Evolutionary conservation across 2,888 invertebrate species (phyloP), one percentile per base, ranked within the genome.

Genomic region (Eupithecia subumbrata): DNA sequence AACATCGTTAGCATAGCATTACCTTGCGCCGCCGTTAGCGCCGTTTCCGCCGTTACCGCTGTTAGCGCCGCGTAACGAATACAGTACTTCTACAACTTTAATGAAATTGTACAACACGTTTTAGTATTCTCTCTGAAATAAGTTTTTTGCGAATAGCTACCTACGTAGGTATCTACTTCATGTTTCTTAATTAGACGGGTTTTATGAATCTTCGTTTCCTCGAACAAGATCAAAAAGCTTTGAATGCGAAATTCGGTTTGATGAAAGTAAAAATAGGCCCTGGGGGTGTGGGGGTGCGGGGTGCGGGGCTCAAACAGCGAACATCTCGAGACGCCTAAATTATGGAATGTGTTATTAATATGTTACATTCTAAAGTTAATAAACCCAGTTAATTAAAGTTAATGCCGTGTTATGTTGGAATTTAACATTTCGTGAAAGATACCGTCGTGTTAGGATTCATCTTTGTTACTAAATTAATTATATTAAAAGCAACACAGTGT

Each of bases 1-100:
- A 83, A 81, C 80, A 80, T 79, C 78, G 82, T 80, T 81, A 79
- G 74, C 52, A 56, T 56, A 56, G 22, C 52, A 22, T 56, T 56
- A 56, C n/a, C n/a, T 11, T 11, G 48, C 78, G 52, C 63, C n/a
- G 75, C 78, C 69, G 67, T 64, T 64, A 64, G 18, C 64, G 40
- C 30, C 52, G 34, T n/a, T 30, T 2, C 14, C 78, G 60, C 63
- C 76, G 76, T 43, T 45, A 45, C 5, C 25, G 75, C 76, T 68
- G 67, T 67, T 66, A 66, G 30, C 66, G 43, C 22, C 56, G 37
- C 22, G 16, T 45, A 68, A 64, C 18, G 64, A 64, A 64, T 40
- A n/a, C 52, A 43, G 48, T 8, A 60, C 48, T 22, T 43, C 68
- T 68, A n/a, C 16, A 64, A 69, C 70, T 68, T 66, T 79, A 78